Conservation (phyloP, 2,888 invertebrate genomes). For the Rotaria sp. region DNA sequence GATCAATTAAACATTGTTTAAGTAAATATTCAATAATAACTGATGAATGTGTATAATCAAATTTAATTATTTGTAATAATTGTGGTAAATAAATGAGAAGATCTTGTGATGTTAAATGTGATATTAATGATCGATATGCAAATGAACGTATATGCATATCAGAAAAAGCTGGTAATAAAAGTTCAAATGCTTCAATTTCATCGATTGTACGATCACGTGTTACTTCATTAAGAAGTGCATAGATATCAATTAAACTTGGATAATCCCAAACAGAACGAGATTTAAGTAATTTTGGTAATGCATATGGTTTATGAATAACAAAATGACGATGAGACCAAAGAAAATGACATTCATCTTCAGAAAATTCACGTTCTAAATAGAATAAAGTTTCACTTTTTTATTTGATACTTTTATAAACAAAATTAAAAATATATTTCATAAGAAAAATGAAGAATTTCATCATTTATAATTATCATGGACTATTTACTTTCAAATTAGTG, state of each 20-base stretch:
- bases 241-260: constrained; percentile 20
- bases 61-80: constrained; percentile 36
- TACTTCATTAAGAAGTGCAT: neutral
- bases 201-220: neutral
- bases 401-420: no score
- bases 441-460: no score
- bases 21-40: constrained; percentile 26
- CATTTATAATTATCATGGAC: no score
- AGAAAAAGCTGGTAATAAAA: constrained; percentile 35
- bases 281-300: constrained; percentile 7
- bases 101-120: neutral
- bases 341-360: neutral
- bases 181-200: constrained; percentile 34
- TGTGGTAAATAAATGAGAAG: constrained; percentile 35
- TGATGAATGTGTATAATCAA: constrained; percentile 33
- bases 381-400: no score
- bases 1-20: neutral
- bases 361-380: constrained; percentile 18
- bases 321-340: constrained; percentile 12
- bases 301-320: neutral
- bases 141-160: constrained; percentile 30
- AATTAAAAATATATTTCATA: no score
- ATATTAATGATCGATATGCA: constrained; percentile 30
- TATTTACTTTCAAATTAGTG: no score
- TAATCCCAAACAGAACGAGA: constrained; percentile 27